Conservation (phyloP, 2,797 vertebrate species). For the Emys orbicularis region DNA sequence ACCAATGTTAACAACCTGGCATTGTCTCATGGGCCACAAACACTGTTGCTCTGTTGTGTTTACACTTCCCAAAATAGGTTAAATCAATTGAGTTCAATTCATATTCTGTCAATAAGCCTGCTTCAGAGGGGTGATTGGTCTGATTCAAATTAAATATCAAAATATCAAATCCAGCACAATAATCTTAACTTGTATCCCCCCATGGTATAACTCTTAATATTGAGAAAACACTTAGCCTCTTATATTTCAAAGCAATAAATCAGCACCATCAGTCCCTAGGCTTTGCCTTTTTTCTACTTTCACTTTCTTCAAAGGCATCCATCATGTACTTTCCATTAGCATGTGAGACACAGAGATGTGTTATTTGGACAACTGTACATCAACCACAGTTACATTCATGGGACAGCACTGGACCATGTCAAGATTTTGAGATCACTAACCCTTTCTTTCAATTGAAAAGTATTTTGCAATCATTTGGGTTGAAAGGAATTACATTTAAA, state of each 20-base stretch:
- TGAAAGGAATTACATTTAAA: constrained; percentile 37
- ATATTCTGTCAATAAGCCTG: constrained; percentile 14
- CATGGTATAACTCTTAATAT: constrained; percentile 54
- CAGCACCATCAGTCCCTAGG: constrained; percentile 43
- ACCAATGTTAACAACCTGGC: background rate
- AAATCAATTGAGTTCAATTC: constrained; percentile 1
- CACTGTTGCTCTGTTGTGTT: background rate
- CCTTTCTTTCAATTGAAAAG: constrained; percentile 2
- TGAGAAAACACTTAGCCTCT: constrained; percentile 64
- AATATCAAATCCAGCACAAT: constrained; percentile 49
- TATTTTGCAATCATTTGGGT: constrained; percentile 25
- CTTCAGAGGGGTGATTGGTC: constrained; percentile 28
- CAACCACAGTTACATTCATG: constrained; percentile 37
- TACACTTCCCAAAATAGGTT: background rate
- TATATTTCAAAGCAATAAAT: constrained; percentile 69
- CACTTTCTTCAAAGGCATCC: constrained; percentile 55
- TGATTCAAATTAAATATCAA: constrained; percentile 59
- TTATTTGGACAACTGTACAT: constrained; percentile 54
- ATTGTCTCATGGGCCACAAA: background rate
- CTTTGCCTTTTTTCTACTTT: constrained; percentile 25
- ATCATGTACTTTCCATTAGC: constrained; percentile 56
- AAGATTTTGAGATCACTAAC: constrained; percentile 44
- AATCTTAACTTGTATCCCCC: constrained; percentile 53
- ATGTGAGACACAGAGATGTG: constrained; percentile 38
- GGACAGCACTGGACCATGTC: constrained; percentile 46